These are phyloP conservation scores for Netelia virgata DNA, from an alignment of 2,888 invertebrate genomes.

Conservation along the genomic window DNA sequence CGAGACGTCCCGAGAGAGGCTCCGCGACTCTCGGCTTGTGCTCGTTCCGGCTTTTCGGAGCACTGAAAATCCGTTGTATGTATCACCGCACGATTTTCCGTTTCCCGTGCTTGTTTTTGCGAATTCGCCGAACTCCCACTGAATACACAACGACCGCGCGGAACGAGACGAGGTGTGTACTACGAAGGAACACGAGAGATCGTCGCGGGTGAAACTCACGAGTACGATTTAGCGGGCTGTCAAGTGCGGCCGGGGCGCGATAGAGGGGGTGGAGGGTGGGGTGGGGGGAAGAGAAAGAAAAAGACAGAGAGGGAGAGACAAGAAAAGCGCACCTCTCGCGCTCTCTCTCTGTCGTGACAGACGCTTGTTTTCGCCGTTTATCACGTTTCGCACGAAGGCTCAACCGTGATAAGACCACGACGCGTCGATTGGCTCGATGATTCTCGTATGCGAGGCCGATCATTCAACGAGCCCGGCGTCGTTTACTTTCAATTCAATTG, in stretches of 20 bases:
- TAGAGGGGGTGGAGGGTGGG: slow-evolving; percentile 15
- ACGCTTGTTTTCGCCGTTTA: slow-evolving; percentile 77
- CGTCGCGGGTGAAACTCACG: slow-evolving; percentile 61
- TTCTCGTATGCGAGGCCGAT: not conserved
- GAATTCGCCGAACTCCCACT: not conserved
- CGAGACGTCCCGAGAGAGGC: slow-evolving; percentile 9
- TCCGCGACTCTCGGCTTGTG: slow-evolving; percentile 24
- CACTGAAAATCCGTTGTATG: slow-evolving; percentile 43
- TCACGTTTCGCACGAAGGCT: slow-evolving; percentile 58
- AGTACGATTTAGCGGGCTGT: slow-evolving; percentile 67
- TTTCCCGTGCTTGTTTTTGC: slow-evolving; percentile 26
- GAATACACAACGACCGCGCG: slow-evolving; percentile 13
- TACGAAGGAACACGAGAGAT: slow-evolving; percentile 27
- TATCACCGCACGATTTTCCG: slow-evolving; percentile 10
- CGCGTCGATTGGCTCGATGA: not conserved
- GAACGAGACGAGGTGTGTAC: slow-evolving; percentile 23
- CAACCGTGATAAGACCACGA: not conserved
- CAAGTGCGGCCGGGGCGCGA: slow-evolving; percentile 57
- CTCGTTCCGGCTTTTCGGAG: slow-evolving; percentile 38
- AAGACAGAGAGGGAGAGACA: slow-evolving; percentile 35
- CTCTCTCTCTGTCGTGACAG: slow-evolving; percentile 73
- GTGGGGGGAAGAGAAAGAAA: slow-evolving; percentile 6
- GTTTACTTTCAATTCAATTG: slow-evolving; percentile 67
- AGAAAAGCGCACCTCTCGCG: slow-evolving; percentile 54
- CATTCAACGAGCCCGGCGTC: slow-evolving; percentile 19